These are phyloP conservation scores for Saxidomus purpurata DNA, from an alignment of 1,140 invertebrate genomes.

Conservation along the genomic window DNA sequence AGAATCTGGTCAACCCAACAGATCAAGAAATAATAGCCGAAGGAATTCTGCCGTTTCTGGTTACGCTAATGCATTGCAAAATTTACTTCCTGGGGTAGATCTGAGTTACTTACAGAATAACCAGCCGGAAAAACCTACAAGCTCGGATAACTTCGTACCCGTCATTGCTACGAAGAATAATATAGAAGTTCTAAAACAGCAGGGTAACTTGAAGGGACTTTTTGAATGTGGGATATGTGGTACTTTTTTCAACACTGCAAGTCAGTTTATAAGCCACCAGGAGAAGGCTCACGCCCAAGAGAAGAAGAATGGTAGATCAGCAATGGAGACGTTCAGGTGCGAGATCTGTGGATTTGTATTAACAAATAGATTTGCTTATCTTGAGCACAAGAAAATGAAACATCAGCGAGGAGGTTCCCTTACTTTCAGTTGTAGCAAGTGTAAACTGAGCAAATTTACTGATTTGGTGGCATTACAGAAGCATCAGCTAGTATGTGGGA, in stretches of 20 bases:
- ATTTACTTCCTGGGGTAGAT: conserved; percentile 39
- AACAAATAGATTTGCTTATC: conserved; percentile 56
- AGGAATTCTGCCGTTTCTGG: neutral
- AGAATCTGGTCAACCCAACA: neutral
- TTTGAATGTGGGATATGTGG: conserved; percentile 65
- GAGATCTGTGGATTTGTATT: conserved; percentile 59
- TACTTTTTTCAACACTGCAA: conserved; percentile 54
- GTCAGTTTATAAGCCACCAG: conserved; percentile 58
- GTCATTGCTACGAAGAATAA: no score
- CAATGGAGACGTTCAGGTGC: conserved; percentile 60
- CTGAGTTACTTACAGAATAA: conserved; percentile 9
- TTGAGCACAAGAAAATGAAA: conserved; percentile 63
- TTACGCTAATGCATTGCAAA: conserved; percentile 34
- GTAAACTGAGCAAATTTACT: conserved; percentile 24
- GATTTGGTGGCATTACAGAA: conserved; percentile 13
- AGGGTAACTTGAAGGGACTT: conserved; percentile 45
- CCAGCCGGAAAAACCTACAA: neutral
- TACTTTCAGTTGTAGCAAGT: conserved; percentile 39
- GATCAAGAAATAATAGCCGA: neutral
- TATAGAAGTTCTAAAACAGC: neutral
- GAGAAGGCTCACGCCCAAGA: conserved; percentile 24
- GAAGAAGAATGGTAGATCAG: conserved; percentile 27
- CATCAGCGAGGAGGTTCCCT: neutral
- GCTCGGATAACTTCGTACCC: neutral
- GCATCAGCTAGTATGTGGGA: conserved; percentile 16